Evolutionary conservation across 2,888 invertebrate genomes (phyloP).

Genomic region (Limnephilus marmoratus): DNA sequence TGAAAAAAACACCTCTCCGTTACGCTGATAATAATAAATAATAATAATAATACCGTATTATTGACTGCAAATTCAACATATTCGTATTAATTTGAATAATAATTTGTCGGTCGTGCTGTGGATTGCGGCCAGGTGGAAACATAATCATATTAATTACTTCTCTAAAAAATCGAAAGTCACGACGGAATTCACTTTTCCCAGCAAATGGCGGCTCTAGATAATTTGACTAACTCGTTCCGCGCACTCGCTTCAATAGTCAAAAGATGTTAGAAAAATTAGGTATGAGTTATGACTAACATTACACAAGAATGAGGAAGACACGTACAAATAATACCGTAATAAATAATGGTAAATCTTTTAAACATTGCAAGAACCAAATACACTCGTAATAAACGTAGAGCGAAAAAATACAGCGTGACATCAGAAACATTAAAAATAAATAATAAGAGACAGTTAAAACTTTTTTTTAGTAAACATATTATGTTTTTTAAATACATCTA

Average conservation of each 20-base stretch:
- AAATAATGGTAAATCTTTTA: background rate
- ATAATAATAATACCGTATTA: background rate
- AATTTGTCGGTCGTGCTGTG: background rate
- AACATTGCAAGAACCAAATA: background rate
- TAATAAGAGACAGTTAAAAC: no score
- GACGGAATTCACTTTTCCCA: constrained; percentile 46
- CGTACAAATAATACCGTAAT: background rate
- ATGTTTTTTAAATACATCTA: no score
- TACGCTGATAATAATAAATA: background rate
- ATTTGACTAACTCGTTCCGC: background rate
- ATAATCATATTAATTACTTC: constrained; percentile 3
- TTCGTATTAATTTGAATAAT: constrained; percentile 8
- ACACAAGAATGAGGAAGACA: background rate
- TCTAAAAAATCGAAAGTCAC: constrained; percentile 51
- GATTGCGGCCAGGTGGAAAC: constrained; percentile 35
- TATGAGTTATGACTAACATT: background rate
- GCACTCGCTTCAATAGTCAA: background rate
- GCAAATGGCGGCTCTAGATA: background rate
- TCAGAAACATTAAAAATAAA: background rate
- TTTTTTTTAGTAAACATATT: no score
- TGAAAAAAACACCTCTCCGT: background rate
- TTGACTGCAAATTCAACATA: background rate
- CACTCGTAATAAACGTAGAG: background rate
- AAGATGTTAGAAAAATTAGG: background rate
- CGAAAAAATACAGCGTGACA: background rate